A percentile compares a stretch with the other conserved stretches of the same genome.
Evolutionary conservation across 2,113 vertebrate species (phyloP).

Genomic region (Vidua macroura): DNA sequence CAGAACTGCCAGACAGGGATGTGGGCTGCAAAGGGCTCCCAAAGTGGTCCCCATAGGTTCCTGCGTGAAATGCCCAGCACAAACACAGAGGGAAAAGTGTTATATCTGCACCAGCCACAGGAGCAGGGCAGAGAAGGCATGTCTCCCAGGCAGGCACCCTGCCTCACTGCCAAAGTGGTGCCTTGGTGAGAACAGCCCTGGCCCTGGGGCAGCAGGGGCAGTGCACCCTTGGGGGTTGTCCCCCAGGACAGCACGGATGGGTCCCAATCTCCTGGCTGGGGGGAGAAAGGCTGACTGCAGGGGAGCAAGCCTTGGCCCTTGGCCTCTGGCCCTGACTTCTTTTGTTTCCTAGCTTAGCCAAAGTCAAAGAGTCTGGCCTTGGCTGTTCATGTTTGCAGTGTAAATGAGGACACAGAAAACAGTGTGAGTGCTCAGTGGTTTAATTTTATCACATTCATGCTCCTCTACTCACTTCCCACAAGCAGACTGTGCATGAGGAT

Average conservation of each 20-base stretch:
- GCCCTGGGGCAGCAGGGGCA: background rate
- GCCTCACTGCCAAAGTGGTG: background rate
- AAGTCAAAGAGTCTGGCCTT: accelerated
- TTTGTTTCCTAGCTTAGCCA: background rate
- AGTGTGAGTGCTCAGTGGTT: background rate
- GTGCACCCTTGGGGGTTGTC: background rate
- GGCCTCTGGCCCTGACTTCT: background rate
- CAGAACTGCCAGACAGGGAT: background rate
- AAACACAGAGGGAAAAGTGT: background rate
- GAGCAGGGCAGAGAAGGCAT: background rate
- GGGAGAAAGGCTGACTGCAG: background rate
- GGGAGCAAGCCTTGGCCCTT: background rate
- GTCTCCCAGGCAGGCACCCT: accelerated
- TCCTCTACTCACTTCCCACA: background rate
- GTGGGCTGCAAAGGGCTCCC: background rate
- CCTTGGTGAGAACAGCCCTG: background rate
- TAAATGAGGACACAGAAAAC: background rate
- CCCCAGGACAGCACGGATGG: accelerated
- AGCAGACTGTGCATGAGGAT: background rate
- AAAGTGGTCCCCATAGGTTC: background rate
- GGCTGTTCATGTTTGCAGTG: background rate
- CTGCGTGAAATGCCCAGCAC: background rate
- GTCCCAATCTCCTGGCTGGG: background rate
- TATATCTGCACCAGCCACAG: background rate
- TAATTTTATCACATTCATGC: background rate